phyloP scores from a whole-genome alignment of 2,113 vertebrate species.

The Hippocampus zosterae region DNA sequence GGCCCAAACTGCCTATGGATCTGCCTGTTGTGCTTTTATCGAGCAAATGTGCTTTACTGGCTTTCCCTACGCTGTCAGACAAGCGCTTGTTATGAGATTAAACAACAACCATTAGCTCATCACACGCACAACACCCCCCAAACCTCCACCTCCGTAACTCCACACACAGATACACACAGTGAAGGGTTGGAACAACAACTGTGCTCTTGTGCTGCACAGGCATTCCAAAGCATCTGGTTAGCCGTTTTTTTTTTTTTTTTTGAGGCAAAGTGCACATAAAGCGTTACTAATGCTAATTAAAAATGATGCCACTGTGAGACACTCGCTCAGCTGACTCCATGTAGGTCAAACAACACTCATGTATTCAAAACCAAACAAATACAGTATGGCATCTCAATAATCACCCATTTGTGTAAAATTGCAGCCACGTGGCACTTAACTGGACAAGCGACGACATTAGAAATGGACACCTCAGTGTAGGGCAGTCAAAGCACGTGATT shows the following conservation, averaged over 20 bases:
- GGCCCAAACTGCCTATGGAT: not conserved
- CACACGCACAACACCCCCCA: slow-evolving; percentile 29
- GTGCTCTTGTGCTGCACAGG: slow-evolving; percentile 24
- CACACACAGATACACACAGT: not conserved
- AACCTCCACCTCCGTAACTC: not conserved
- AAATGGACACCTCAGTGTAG: not conserved
- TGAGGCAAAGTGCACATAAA: slow-evolving; percentile 47
- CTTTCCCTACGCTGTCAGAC: slow-evolving; percentile 58
- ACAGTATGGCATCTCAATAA: not conserved
- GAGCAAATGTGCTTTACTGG: not conserved
- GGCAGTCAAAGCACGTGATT: not conserved
- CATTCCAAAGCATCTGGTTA: slow-evolving; percentile 55
- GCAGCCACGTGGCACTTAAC: not conserved
- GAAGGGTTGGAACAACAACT: slow-evolving; percentile 13
- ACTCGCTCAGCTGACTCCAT: slow-evolving; percentile 44
- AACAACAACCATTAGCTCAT: slow-evolving; percentile 75
- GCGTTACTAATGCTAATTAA: slow-evolving; percentile 61
- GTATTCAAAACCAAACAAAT: not conserved
- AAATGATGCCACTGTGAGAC: slow-evolving; percentile 46
- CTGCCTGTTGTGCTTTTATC: not conserved
- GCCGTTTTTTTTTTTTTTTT: slow-evolving; percentile 47
- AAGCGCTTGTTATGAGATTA: slow-evolving; percentile 60
- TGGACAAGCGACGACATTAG: not conserved
- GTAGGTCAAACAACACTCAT: slow-evolving; percentile 31
- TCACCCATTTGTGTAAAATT: not conserved